Evolutionary conservation across 2,888 invertebrate species (phyloP).

Genomic region (Tiliacea citrago): DNA sequence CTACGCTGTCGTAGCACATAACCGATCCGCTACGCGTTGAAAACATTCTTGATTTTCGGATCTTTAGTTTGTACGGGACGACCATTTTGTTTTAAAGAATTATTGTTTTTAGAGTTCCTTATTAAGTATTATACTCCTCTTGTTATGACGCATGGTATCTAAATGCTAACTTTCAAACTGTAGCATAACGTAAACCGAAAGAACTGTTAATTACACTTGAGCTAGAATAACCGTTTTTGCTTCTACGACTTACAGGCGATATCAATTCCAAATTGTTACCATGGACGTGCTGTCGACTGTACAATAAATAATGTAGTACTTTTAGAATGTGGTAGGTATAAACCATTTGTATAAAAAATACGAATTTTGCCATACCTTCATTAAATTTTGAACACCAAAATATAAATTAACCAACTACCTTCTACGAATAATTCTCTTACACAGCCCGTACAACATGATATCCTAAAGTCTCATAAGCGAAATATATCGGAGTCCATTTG

Average conservation of each 20-base stretch:
- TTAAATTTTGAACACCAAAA: conserved; percentile 7
- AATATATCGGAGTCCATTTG: conserved; percentile 68
- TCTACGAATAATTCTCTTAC: conserved; percentile 40
- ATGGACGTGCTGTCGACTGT: background rate
- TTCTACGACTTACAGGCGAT: background rate
- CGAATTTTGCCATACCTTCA: background rate
- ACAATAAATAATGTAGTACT: background rate
- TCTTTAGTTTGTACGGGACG: background rate
- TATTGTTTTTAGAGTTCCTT: background rate
- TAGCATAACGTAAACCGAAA: background rate
- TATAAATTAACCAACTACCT: conserved; percentile 22
- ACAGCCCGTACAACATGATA: conserved; percentile 51
- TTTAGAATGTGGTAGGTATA: background rate
- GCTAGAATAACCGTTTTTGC: background rate
- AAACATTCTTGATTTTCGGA: background rate
- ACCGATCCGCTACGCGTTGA: conserved; percentile 4
- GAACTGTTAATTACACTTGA: background rate
- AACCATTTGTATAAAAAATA: no score
- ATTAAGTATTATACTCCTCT: background rate
- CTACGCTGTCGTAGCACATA: conserved; percentile 30
- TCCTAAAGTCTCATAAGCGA: conserved; percentile 65
- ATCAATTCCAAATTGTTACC: background rate
- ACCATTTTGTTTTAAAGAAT: background rate
- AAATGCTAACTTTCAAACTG: background rate
- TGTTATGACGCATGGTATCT: background rate